phyloP scores from a whole-genome alignment of 1,140 invertebrate species.

The Cotesia glomerata region DNA sequence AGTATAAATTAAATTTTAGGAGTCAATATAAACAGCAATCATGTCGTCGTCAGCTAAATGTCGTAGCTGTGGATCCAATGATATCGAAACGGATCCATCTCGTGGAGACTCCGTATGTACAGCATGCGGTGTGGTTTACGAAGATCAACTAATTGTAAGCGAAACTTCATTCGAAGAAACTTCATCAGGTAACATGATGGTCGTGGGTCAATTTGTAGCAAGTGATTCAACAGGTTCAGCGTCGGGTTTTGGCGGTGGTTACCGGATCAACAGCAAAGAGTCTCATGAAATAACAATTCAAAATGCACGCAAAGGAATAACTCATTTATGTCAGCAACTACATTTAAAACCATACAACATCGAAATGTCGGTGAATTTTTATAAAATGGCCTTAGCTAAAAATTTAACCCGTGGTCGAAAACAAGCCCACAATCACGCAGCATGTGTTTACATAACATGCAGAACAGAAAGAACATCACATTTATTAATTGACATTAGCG shows the following conservation, averaged over 20 bases:
- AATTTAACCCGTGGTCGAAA: slow-evolving; percentile 91
- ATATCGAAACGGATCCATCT: slow-evolving; percentile 90
- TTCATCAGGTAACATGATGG: slow-evolving; percentile 83
- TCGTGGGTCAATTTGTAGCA: slow-evolving; percentile 92
- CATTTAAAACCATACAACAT: slow-evolving; percentile 88
- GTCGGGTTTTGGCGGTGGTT: slow-evolving; percentile 77
- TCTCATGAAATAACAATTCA: slow-evolving; percentile 88
- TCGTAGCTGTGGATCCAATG: slow-evolving; percentile 91
- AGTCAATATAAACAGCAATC: no score
- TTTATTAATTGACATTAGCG: slow-evolving; percentile 97
- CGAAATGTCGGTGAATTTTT: slow-evolving; percentile 94
- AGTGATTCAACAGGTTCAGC: slow-evolving; percentile 84
- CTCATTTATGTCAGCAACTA: slow-evolving; percentile 78
- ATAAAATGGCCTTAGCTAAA: slow-evolving; percentile 90
- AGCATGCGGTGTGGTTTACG: slow-evolving; percentile 92
- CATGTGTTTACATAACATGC: slow-evolving; percentile 97
- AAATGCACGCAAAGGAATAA: slow-evolving; percentile 86
- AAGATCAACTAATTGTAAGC: slow-evolving; percentile 95
- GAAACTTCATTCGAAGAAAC: slow-evolving; percentile 96
- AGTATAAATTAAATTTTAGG: no score
- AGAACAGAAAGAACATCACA: slow-evolving; percentile 92
- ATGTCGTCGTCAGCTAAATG: slow-evolving; percentile 73
- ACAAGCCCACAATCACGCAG: slow-evolving; percentile 91
- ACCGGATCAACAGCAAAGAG: slow-evolving; percentile 83
- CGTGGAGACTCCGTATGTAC: slow-evolving; percentile 96